Conservation (phyloP, 23 tunicate genomes). For the Halocynthia aurantium region DNA sequence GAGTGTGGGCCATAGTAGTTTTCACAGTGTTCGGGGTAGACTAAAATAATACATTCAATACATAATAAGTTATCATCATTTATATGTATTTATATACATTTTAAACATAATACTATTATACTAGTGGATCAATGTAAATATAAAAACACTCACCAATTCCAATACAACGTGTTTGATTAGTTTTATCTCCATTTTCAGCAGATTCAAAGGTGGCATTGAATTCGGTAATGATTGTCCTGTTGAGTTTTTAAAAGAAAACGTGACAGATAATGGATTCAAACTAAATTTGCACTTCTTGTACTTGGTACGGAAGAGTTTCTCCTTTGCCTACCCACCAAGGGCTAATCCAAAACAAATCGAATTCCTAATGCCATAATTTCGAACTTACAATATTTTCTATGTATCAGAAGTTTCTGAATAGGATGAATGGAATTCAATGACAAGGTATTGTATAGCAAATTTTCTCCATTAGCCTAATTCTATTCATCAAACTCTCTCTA, state of each 20-base stretch:
- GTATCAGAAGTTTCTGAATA: too few relatives aligned
- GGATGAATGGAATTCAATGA: too few relatives aligned
- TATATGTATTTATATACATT: background rate
- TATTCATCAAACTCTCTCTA: background rate
- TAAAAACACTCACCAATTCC: slow-evolving; percentile 14
- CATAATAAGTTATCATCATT: background rate
- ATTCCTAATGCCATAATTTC: too few relatives aligned
- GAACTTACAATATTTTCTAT: too few relatives aligned
- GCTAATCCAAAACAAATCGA: too few relatives aligned
- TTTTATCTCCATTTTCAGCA: slow-evolving; percentile 11
- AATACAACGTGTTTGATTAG: slow-evolving; percentile 15
- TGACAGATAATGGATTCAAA: background rate
- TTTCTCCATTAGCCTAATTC: too few relatives aligned
- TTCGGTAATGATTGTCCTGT: slow-evolving; percentile 11
- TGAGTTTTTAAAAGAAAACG: background rate
- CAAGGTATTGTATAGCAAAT: too few relatives aligned
- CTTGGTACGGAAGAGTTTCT: background rate
- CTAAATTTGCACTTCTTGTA: background rate
- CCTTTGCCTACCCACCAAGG: background rate
- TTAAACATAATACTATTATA: background rate
- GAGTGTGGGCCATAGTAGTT: slow-evolving; percentile 11
- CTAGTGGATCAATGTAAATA: background rate
- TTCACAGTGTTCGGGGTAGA: slow-evolving; percentile 11
- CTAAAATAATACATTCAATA: background rate
- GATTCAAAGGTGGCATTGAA: slow-evolving; percentile 1